Percentiles rank a stretch among this genome's conserved stretches.
Conservation (phyloP, 2,113 vertebrate species). For the Nesogale talazaci region DNA sequence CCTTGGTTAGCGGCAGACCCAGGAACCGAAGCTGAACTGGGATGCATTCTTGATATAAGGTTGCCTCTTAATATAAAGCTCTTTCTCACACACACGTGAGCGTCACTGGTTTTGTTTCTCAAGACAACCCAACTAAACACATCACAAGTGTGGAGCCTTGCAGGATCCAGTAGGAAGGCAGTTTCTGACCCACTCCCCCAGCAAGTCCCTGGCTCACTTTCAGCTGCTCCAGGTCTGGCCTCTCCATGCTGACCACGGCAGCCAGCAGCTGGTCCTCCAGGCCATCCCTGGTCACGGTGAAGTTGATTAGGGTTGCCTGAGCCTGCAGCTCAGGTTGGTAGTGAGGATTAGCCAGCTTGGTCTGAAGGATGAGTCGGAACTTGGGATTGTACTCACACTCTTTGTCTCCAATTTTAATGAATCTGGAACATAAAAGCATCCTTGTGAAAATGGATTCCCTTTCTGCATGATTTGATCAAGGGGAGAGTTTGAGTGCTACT, state of each 20-base stretch:
- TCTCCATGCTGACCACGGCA: slow-evolving; percentile 93
- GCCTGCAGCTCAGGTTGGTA: slow-evolving; percentile 98
- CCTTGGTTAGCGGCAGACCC: no score
- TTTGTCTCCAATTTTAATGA: slow-evolving; percentile 95
- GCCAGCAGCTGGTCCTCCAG: slow-evolving; percentile 97
- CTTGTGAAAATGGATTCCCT: not conserved
- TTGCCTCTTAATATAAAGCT: no score
- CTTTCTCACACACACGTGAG: no score
- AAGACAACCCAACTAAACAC: no score
- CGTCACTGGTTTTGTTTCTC: no score
- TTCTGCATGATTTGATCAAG: not conserved
- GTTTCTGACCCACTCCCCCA: not conserved
- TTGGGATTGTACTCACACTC: slow-evolving; percentile 94
- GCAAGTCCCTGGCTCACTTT: slow-evolving; percentile 87
- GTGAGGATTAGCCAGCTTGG: slow-evolving; percentile 96
- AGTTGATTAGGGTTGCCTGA: slow-evolving; percentile 97
- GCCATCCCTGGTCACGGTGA: slow-evolving; percentile 94
- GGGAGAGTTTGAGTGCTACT: not conserved
- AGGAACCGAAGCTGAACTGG: no score
- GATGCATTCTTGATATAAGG: no score
- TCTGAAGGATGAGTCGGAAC: slow-evolving; percentile 96
- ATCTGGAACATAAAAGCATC: slow-evolving; percentile 84
- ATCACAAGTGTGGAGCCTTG: not conserved
- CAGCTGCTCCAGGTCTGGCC: slow-evolving; percentile 95
- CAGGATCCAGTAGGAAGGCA: accelerated